Evolutionary conservation across 2,797 vertebrate genomes (phyloP), one percentile per base, ranked within the genome.

Genomic region (Melanotaenia maccullochi): DNA sequence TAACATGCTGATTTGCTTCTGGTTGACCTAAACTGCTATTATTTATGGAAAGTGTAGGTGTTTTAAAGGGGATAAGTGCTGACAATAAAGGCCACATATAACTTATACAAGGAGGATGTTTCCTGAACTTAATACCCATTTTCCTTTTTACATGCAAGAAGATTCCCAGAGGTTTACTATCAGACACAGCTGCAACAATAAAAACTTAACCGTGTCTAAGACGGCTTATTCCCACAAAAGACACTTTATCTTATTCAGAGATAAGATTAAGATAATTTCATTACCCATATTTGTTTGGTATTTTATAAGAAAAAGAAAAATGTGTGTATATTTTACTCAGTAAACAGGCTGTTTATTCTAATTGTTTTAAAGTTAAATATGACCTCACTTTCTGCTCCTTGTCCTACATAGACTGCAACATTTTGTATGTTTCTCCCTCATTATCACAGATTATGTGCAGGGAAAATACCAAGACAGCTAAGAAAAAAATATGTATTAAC

Each of bases 361-460:
- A 32, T 8, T 4, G 60, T 49, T 40, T 2, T 30, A 22, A 47
- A 71, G 40, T 59, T 68, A 3, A 44, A 28, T 40, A 70, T 35
- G 52, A 78, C 22, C 58, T 67, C 54, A 18, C 24, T 65, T 16
- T 38, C 12, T 12, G 4, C 11, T 36, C 0, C 51, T 44, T 78
- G 60, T 33, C 67, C 78, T 69, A 69, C 7, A 81, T 68, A 68
- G 56, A 55, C 56, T 56, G n/a, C 60, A 72, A 59, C 47, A 9
- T 52, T 25, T 30, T 51, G 58, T 71, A 73, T 60, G 30, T 62
- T 33, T 22, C 54, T 20, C 65, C 56, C 35, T 84, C 70, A 81
- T 81, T 81, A 81, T 70, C 32, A 68, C 69, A 80, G n/a, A 87
- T 20, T 61, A 78, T 35, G 42, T 16, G 56, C 72, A 80, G 63